These are phyloP conservation scores for Yoshiicerus persimilis DNA, from an alignment of 1,140 invertebrate genomes.

Conservation along the genomic window DNA sequence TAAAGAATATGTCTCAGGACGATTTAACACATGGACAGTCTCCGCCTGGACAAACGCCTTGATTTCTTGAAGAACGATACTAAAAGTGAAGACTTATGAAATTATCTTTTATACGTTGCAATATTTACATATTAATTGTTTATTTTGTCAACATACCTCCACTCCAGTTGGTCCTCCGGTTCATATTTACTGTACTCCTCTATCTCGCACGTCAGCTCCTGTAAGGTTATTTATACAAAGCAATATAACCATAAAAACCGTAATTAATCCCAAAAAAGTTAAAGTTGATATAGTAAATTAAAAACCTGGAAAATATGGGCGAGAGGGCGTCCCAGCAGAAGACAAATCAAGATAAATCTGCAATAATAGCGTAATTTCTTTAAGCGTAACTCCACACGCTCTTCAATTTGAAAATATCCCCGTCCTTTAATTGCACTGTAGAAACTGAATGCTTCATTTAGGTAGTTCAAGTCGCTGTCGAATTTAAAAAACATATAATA, in stretches of 20 bases:
- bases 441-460: slow-evolving; percentile 94
- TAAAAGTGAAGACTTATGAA: too few species aligned
- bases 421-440: slow-evolving; percentile 92
- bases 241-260: neutral
- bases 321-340: slow-evolving; percentile 64
- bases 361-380: slow-evolving; percentile 97
- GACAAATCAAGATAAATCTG: slow-evolving; percentile 93
- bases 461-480: slow-evolving; percentile 93
- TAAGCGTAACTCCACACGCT: slow-evolving; percentile 82
- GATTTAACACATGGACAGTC: slow-evolving; percentile 65
- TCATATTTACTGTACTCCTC: slow-evolving; percentile 95
- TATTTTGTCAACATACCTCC: too few species aligned
- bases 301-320: neutral
- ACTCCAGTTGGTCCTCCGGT: slow-evolving; percentile 94
- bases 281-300: neutral
- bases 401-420: slow-evolving; percentile 72
- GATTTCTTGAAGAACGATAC: slow-evolving; percentile 89
- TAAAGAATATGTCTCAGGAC: slow-evolving; percentile 72
- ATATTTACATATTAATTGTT: too few species aligned
- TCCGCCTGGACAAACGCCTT: slow-evolving; percentile 93
- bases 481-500: slow-evolving; percentile 75
- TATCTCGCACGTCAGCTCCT: slow-evolving; percentile 85
- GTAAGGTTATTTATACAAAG: slow-evolving; percentile 30
- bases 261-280: neutral
- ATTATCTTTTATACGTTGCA: too few species aligned